phyloP scores from a whole-genome alignment of 2,888 invertebrate genomes.

The Dryadula phaetusa region DNA sequence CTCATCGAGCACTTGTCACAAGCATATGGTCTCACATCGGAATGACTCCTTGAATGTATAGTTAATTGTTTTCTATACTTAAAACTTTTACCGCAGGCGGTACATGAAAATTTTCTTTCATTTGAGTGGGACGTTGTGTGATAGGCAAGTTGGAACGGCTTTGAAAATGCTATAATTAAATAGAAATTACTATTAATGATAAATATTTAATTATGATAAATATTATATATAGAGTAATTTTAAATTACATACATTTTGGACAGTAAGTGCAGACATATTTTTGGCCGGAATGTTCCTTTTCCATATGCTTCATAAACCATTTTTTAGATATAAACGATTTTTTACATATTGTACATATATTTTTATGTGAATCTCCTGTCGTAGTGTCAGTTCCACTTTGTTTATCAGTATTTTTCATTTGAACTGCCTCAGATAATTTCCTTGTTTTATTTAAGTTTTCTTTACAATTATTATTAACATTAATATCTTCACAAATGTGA shows the following conservation, averaged over 20 bases:
- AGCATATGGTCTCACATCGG: constrained; percentile 61
- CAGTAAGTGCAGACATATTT: constrained; percentile 65
- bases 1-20: constrained; percentile 72
- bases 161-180: constrained; percentile 63
- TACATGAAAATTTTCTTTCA: constrained; percentile 65
- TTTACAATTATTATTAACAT: constrained; percentile 35
- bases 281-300: constrained; percentile 63
- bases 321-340: constrained; percentile 66
- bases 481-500: constrained; percentile 41
- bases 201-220: too few relatives aligned
- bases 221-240: too few relatives aligned
- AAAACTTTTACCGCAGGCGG: constrained; percentile 67
- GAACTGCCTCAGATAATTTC: constrained; percentile 13
- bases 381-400: neutral
- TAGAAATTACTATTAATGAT: neutral
- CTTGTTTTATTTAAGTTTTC: constrained; percentile 26
- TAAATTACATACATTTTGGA: constrained; percentile 62
- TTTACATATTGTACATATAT: constrained; percentile 62
- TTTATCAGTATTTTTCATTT: neutral
- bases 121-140: constrained; percentile 66
- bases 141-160: constrained; percentile 58
- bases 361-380: constrained; percentile 49
- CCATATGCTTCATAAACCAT: constrained; percentile 72
- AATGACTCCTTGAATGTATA: constrained; percentile 64
- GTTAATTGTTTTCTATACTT: constrained; percentile 68